phyloP scores from a whole-genome alignment of 2,888 invertebrate species.

The Serripes groenlandicus region DNA sequence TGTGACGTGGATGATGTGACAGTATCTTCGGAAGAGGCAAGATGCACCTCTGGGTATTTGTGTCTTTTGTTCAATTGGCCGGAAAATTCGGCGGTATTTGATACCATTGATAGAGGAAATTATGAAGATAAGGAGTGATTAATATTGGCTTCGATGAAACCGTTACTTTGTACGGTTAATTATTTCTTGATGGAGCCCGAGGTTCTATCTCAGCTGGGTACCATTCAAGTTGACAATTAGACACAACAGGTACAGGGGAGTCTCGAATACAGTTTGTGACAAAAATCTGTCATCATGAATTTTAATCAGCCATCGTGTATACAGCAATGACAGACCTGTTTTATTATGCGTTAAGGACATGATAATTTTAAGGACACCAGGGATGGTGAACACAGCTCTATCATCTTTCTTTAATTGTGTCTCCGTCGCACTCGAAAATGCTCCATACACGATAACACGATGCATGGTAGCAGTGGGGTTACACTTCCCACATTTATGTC shows the following conservation, averaged over 20 bases:
- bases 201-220: slow-evolving; percentile 57
- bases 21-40: background rate
- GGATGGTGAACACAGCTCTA: slow-evolving; percentile 8
- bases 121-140: slow-evolving; percentile 57
- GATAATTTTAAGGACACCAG: slow-evolving; percentile 8
- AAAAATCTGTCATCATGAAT: slow-evolving; percentile 61
- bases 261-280: slow-evolving; percentile 21
- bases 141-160: slow-evolving; percentile 61
- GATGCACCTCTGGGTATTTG: slow-evolving; percentile 46
- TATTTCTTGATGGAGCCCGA: slow-evolving; percentile 55
- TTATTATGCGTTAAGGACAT: slow-evolving; percentile 23
- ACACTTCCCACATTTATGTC: too few relatives aligned
- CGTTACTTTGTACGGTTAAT: slow-evolving; percentile 66
- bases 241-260: slow-evolving; percentile 58
- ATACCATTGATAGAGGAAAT: slow-evolving; percentile 55
- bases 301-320: slow-evolving; percentile 27
- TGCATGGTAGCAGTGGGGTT: too few relatives aligned
- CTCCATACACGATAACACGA: too few relatives aligned
- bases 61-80: slow-evolving; percentile 59
- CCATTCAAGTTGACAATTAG: slow-evolving; percentile 43
- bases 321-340: slow-evolving; percentile 20
- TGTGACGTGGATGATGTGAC: too few relatives aligned
- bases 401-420: slow-evolving; percentile 23
- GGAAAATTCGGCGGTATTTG: slow-evolving; percentile 60
- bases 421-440: too few relatives aligned